A percentile compares a stretch with the other conserved stretches of the same genome.
Conservation (phyloP, 1,140 invertebrate genomes). For the Euura saliciscinereae region DNA sequence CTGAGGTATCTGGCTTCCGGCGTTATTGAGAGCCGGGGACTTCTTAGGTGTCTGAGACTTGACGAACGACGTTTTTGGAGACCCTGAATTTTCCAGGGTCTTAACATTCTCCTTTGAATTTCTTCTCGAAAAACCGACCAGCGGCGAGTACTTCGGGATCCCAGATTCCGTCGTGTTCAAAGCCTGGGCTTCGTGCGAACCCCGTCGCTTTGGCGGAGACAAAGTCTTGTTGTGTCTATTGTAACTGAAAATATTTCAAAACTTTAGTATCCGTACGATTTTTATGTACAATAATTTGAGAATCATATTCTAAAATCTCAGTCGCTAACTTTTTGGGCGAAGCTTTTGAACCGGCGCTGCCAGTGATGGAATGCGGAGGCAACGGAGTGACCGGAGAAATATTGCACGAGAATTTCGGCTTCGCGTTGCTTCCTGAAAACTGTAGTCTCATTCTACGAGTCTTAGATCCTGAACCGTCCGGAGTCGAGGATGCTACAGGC, state of each 20-base stretch:
- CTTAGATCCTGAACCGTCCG: constrained; percentile 29
- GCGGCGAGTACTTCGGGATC: constrained; percentile 29
- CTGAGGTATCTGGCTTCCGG: neutral
- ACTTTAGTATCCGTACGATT: neutral
- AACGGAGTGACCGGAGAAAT: constrained; percentile 48
- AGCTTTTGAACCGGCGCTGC: constrained; percentile 36
- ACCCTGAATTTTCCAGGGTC: neutral
- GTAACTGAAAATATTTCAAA: constrained; percentile 6
- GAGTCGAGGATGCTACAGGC: constrained; percentile 48
- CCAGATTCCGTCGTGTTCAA: constrained; percentile 15
- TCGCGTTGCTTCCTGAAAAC: neutral
- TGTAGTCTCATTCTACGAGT: neutral
- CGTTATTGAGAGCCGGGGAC: constrained; percentile 16
- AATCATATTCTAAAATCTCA: neutral
- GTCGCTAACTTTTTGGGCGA: constrained; percentile 33
- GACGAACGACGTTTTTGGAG: constrained; percentile 4
- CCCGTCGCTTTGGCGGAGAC: constrained; percentile 26
- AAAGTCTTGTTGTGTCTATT: neutral
- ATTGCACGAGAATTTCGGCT: constrained; percentile 36
- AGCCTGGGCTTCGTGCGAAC: constrained; percentile 19
- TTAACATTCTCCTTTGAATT: constrained; percentile 15
- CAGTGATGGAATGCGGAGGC: constrained; percentile 31
- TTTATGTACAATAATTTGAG: neutral
- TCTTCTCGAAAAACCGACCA: constrained; percentile 12
- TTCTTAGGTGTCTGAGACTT: constrained; percentile 18